Conservation (phyloP, 1,140 invertebrate genomes). For the Nymphalis io region DNA sequence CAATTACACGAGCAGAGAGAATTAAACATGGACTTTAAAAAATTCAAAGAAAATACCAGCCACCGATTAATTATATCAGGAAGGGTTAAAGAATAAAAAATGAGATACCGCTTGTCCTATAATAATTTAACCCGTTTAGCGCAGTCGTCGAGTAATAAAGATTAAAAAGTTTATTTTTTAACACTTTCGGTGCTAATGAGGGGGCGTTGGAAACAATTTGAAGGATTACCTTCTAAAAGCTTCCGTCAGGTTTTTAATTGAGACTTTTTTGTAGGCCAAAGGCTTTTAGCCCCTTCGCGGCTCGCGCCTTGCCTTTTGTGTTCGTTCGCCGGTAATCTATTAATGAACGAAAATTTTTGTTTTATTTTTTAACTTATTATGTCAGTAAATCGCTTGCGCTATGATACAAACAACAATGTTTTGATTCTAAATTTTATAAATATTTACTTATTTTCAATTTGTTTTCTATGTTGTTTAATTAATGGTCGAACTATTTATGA, state of each 20-base stretch:
- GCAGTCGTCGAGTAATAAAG: slow-evolving; percentile 77
- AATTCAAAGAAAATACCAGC: slow-evolving; percentile 61
- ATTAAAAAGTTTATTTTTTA: slow-evolving; percentile 81
- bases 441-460: not conserved
- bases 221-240: slow-evolving; percentile 80
- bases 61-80: slow-evolving; percentile 65
- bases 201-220: slow-evolving; percentile 80
- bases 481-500: too few relatives aligned
- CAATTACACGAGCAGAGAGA: slow-evolving; percentile 45
- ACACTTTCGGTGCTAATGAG: slow-evolving; percentile 80
- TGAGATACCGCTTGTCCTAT: slow-evolving; percentile 68
- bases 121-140: slow-evolving; percentile 80
- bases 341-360: slow-evolving; percentile 74
- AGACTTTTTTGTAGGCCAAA: slow-evolving; percentile 77
- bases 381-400: not conserved
- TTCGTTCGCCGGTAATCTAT: slow-evolving; percentile 68
- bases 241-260: slow-evolving; percentile 80
- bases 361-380: slow-evolving; percentile 40
- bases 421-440: not conserved
- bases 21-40: slow-evolving; percentile 52
- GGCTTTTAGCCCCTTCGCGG: slow-evolving; percentile 76
- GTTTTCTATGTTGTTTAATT: too few relatives aligned
- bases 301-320: slow-evolving; percentile 68
- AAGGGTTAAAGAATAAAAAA: slow-evolving; percentile 75
- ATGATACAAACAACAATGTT: not conserved